Evolutionary conservation across 2,797 vertebrate species (phyloP), one percentile per base, ranked within the genome.

Genomic region (Hafferia zeledoni): DNA sequence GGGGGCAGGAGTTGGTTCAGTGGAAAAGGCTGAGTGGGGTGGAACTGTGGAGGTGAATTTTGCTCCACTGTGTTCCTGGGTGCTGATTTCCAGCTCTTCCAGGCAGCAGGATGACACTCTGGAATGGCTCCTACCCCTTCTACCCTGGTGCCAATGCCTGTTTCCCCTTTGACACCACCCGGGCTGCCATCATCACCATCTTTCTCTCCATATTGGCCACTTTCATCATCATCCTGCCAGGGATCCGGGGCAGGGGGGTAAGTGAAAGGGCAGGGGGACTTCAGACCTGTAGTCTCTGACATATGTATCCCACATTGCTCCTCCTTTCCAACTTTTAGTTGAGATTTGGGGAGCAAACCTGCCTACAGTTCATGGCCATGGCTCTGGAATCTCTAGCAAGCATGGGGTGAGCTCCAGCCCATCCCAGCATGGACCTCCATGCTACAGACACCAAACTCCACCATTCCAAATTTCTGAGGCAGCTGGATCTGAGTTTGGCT

Each of bases 221-320:
- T 28, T 98, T 98, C 78, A 97, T 99, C 72, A 64, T 99, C 89
- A 99, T 99, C 94, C 98, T 99, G 64, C 99, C 99, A 0, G 99
- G 99, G 75, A 99, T 99, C 96, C 98, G 99, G 59, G 99, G 99
- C 72, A 99, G 98, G 95, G 97, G 95, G 98, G 99, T 99, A 97
- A 99, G 99, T 98, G 80, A 44, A 52, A 67, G 39, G 44, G 19
- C 33, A 41, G 17, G 23, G 3, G 22, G 13, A 35, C 4, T 31
- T 83, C 56, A 43, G 30, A 46, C 13, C 20, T 64, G 22, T 86
- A 30, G 2, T 52, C 33, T 24, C 39, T 70, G 57, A 11, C 13
- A 17, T 33, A 0, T 30, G 22, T 30, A 80, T 35, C 27, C 39
- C 43, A 31, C 11, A 9, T 13, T 37, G 17, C 5, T 67, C 28